Percentiles rank a stretch among this genome's conserved stretches.
Conservation (phyloP, 2,888 invertebrate species). For the Drosophila robusta region DNA sequence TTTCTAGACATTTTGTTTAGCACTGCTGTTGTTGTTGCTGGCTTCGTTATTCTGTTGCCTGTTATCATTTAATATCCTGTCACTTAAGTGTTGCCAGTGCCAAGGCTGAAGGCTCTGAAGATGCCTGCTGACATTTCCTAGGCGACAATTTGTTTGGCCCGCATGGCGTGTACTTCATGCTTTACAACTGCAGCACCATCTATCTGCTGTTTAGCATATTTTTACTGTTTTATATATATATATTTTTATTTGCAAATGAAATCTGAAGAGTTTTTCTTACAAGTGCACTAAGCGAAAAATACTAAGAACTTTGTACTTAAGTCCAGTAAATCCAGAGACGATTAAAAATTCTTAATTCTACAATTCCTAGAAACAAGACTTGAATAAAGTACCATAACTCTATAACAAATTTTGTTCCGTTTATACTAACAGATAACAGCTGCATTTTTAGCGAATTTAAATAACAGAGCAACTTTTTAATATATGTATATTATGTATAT, state of each 20-base stretch:
- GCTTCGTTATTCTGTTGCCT: constrained; percentile 29
- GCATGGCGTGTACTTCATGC: constrained; percentile 35
- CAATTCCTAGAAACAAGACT: too few relatives aligned
- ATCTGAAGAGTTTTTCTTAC: constrained; percentile 1
- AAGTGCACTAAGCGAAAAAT: background rate
- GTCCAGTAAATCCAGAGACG: too few relatives aligned
- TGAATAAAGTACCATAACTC: too few relatives aligned
- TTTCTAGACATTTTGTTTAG: constrained; percentile 20
- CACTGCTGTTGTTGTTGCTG: constrained; percentile 9
- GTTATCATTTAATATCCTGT: constrained; percentile 81
- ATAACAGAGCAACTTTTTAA: background rate
- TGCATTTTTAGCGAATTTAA: background rate
- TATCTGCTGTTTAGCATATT: constrained; percentile 26
- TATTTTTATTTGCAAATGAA: constrained; percentile 6
- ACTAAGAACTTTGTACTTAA: too few relatives aligned
- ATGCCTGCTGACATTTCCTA: constrained; percentile 8
- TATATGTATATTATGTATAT: background rate
- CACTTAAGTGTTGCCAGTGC: constrained; percentile 57
- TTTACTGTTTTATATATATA: constrained; percentile 8
- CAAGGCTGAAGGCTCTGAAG: constrained; percentile 8
- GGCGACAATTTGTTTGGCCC: constrained; percentile 25
- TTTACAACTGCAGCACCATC: constrained; percentile 10
- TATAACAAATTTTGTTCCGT: too few relatives aligned
- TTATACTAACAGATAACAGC: too few relatives aligned
- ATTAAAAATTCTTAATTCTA: too few relatives aligned